phyloP scores from a whole-genome alignment of 2,888 invertebrate species.

The Pollenia labialis region DNA sequence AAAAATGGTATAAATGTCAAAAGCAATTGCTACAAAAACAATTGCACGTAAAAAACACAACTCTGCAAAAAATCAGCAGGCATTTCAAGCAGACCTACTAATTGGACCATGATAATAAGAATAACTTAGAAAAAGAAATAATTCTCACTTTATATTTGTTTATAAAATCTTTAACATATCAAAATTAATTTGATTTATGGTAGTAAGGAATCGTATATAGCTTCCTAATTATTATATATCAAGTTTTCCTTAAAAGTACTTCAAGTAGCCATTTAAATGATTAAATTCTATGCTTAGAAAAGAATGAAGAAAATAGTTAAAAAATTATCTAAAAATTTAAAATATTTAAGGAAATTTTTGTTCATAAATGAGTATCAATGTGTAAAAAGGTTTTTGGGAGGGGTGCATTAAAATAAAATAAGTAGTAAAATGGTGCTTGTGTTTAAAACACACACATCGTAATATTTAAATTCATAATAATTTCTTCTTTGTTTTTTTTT shows the following conservation, averaged over 20 bases:
- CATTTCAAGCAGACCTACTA: too few species aligned
- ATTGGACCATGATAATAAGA: too few species aligned
- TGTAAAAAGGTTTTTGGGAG: not conserved
- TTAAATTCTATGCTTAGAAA: not conserved
- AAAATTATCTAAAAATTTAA: not conserved
- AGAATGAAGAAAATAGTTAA: not conserved
- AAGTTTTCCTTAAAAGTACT: not conserved
- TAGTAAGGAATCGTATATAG: not conserved
- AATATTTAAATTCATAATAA: not conserved
- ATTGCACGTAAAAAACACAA: too few species aligned
- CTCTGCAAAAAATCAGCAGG: too few species aligned
- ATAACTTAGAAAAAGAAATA: too few species aligned
- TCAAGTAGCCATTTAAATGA: not conserved
- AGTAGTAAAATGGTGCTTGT: slow-evolving; percentile 19
- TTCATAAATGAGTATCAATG: slow-evolving; percentile 38
- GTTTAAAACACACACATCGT: slow-evolving; percentile 24
- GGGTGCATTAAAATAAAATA: slow-evolving; percentile 18
- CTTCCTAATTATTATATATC: not conserved
- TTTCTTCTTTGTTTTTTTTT: not conserved
- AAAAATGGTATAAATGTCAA: too few species aligned
- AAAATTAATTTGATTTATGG: too few species aligned
- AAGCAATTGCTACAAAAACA: too few species aligned
- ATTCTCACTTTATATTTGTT: too few species aligned
- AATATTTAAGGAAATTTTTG: slow-evolving; percentile 7
- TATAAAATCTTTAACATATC: too few species aligned